phyloP scores from a whole-genome alignment of 2,888 invertebrate genomes.

The Xestia sexstrigata region DNA sequence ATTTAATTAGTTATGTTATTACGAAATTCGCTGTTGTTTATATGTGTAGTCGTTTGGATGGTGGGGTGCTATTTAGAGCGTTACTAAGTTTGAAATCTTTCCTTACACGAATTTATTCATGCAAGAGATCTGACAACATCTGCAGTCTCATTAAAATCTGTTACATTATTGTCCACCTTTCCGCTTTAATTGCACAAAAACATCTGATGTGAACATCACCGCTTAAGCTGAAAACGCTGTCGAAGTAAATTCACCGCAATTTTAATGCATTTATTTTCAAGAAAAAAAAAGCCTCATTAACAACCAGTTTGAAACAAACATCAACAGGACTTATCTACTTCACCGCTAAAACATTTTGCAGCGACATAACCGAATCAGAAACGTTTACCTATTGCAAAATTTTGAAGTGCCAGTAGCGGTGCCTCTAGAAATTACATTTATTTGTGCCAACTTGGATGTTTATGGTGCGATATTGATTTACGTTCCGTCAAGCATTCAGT shows the following conservation, averaged over 20 bases:
- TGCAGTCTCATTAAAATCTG: not conserved
- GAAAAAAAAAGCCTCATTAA: conserved; percentile 2
- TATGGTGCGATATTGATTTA: conserved; percentile 57
- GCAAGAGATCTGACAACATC: not conserved
- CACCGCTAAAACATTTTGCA: conserved; percentile 32
- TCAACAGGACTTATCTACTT: conserved; percentile 22
- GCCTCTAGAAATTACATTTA: conserved; percentile 52
- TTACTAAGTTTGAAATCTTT: not conserved
- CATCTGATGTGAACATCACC: not conserved
- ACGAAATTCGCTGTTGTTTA: conserved; percentile 28
- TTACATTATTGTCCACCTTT: not conserved
- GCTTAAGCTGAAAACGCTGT: not conserved
- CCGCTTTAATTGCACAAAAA: not conserved
- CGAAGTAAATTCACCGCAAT: not conserved
- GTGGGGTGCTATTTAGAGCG: conserved; percentile 2
- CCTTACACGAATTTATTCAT: conserved; percentile 7
- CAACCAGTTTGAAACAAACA: conserved; percentile 5
- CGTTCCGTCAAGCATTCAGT: conserved; percentile 40
- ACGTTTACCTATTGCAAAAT: conserved; percentile 21
- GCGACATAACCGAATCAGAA: conserved; percentile 48
- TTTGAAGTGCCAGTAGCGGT: conserved; percentile 5
- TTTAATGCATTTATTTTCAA: not conserved
- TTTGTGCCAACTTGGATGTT: conserved; percentile 48
- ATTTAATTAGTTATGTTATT: conserved; percentile 29
- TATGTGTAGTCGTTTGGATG: conserved; percentile 1